Conservation (phyloP, 2,797 vertebrate species). For the Pogoniulus pusillus region DNA sequence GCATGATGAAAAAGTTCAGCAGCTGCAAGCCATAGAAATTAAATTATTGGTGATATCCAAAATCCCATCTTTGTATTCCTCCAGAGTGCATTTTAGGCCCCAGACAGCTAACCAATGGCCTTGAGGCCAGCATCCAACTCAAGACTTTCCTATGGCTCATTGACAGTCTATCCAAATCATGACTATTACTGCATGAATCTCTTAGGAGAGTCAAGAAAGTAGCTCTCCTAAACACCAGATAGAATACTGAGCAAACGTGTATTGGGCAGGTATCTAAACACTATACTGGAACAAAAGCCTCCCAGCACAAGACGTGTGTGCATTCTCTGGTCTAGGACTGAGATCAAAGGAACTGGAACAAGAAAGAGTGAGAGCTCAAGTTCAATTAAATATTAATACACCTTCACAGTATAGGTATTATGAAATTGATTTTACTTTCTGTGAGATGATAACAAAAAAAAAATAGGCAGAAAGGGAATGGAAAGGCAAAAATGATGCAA, state of each 20-base stretch:
- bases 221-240: neutral
- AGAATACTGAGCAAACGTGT: neutral
- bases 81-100: neutral
- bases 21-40: neutral
- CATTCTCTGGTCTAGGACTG: neutral
- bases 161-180: neutral
- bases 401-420: neutral
- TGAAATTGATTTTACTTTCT: neutral
- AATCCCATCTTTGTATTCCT: neutral
- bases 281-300: neutral
- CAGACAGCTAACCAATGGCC: neutral
- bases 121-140: neutral
- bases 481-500: neutral
- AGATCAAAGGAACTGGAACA: slow-evolving; percentile 19
- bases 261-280: neutral
- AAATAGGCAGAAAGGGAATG: neutral
- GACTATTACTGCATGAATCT: neutral
- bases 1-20: neutral
- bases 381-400: neutral
- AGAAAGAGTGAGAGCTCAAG: neutral
- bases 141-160: neutral
- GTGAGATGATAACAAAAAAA: neutral
- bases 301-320: neutral
- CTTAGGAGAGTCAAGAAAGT: neutral
- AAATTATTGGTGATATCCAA: neutral